Base-by-base conservation (phyloP, 2,888 invertebrate species). In the Lasioglossum pauxillum region DNA sequence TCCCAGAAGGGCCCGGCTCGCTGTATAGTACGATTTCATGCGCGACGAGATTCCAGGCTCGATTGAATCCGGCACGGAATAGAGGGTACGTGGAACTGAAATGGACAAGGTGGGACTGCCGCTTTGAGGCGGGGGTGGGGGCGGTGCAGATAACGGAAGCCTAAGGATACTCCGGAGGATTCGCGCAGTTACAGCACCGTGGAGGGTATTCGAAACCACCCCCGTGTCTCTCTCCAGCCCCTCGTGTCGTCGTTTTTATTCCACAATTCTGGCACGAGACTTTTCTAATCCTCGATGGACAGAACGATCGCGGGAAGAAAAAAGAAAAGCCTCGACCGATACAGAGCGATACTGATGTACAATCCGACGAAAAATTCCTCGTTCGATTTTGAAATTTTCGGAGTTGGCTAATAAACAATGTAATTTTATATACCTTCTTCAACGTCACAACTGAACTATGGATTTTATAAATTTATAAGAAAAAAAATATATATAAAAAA, bases 141-240 rank as follows among this genome's bases (percentile, higher is more conserved):
- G 0, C 35, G 46, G 77, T 23, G 71, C 82, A 84, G 88, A 88
- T 87, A 87, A 84, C 84, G 75, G 67, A 87, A 85, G 87, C 78
- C 88, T 88, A 87, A 87, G 87, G 84, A 87, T 85, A 88, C 88
- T 84, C 88, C n/a, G 76, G 87, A 87, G 87, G 82, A 87, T 88
- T 87, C 87, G 78, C 87, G 78, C 84, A 84, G 88, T 88, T 87
- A 84, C 84, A 78, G 84, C 82, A 83, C 88, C 88, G 84, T 87
- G 71, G 86, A 84, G 83, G 60, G 82, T 87, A 86, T 84, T 82
- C 79, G 35, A 53, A 74, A 74, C 78, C 76, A 41, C 46, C 82
- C 71, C 49, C 23, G 38, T 72, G 1, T 38, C 19, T 69, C 16
- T 5, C 1, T n/a, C 23, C 41, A 41, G 38, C 31, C 41, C 23